A percentile compares a stretch with the other conserved stretches of the same genome.
These are phyloP conservation scores for Orchesella cincta DNA, from an alignment of 1,140 invertebrate species.

Conservation along the genomic window DNA sequence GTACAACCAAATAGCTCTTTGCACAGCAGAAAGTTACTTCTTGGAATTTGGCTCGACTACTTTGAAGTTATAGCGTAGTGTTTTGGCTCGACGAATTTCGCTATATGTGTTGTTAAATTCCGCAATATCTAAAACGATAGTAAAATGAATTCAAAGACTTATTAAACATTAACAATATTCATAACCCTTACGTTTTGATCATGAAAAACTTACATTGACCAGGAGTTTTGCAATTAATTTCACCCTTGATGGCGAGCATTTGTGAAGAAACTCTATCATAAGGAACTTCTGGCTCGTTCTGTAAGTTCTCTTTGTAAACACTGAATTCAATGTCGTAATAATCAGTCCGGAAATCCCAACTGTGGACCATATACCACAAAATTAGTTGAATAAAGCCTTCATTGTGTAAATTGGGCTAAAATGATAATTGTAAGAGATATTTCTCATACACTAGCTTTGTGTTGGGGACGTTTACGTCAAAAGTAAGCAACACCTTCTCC, in stretches of 20 bases:
- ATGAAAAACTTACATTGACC: slow-evolving; percentile 4
- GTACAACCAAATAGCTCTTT: no score
- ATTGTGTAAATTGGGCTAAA: no score
- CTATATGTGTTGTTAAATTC: slow-evolving; percentile 12
- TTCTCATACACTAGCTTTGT: not conserved
- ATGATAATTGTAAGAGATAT: no score
- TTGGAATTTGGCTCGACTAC: no score
- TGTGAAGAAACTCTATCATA: not conserved
- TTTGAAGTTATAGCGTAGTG: slow-evolving; percentile 4
- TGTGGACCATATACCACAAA: no score
- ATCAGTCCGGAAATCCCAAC: not conserved
- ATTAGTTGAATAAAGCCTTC: not conserved
- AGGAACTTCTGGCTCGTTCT: not conserved
- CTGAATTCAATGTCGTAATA: slow-evolving; percentile 5
- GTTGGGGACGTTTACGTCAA: not conserved
- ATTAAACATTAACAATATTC: not conserved
- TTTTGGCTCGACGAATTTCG: not conserved
- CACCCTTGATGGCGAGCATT: not conserved
- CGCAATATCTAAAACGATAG: slow-evolving; percentile 7
- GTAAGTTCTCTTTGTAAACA: not conserved
- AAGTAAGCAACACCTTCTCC: slow-evolving; percentile 11
- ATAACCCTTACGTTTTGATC: no score
- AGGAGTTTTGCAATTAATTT: not conserved
- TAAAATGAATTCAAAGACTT: not conserved
- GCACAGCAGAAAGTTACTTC: no score